Percentiles rank a stretch among this genome's conserved stretches.
These are phyloP conservation scores for Trachymyrmex cornetzi DNA, from an alignment of 1,140 invertebrate species.

Conservation along the genomic window DNA sequence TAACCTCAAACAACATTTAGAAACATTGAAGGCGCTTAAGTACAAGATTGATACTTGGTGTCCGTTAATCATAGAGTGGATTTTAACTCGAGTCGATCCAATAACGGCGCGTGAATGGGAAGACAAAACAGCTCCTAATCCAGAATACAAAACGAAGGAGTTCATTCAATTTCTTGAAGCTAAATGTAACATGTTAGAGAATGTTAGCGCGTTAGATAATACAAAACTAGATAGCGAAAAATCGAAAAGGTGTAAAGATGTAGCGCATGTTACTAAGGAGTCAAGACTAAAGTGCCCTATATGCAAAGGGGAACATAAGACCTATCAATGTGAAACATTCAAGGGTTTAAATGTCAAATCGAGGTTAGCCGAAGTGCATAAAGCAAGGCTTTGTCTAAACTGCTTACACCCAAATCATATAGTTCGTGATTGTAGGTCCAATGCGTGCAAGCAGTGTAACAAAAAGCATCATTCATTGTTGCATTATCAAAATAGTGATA, in stretches of 20 bases:
- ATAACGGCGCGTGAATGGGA: background rate
- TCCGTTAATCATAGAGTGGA: too few relatives aligned
- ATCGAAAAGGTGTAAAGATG: background rate
- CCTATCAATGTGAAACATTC: background rate
- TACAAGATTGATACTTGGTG: background rate
- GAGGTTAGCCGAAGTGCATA: background rate
- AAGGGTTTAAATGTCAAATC: background rate
- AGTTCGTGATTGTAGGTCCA: background rate
- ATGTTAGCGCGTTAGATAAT: background rate
- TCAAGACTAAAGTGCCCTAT: background rate
- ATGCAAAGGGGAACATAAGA: background rate
- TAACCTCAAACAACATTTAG: background rate
- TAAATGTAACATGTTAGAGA: slow-evolving; percentile 2
- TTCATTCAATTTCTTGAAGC: background rate
- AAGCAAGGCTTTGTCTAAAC: background rate
- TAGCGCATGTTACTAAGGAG: background rate
- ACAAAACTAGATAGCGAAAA: background rate
- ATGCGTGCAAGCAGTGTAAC: background rate
- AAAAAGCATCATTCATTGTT: background rate
- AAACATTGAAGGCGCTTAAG: background rate
- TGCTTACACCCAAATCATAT: background rate
- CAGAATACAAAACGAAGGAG: background rate
- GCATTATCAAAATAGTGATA: background rate
- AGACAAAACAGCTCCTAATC: background rate
- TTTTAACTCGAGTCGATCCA: too few relatives aligned